Percentiles rank a stretch among this genome's conserved stretches.
Conservation (phyloP, 2,888 invertebrate species). For the Piscicola geometra region DNA sequence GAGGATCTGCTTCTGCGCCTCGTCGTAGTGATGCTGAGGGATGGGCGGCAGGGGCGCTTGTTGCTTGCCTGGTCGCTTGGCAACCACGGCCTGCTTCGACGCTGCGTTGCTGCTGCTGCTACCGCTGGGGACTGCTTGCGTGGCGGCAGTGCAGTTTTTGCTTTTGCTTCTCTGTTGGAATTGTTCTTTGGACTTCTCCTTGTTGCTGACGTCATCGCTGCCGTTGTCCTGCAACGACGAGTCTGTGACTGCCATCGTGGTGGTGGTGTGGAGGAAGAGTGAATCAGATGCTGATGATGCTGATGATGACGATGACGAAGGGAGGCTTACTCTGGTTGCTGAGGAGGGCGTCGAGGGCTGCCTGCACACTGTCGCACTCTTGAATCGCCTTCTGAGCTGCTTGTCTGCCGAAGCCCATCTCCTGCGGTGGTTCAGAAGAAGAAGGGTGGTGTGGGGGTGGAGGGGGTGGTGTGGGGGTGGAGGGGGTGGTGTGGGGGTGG, state of each 20-base stretch:
- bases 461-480: too few relatives aligned
- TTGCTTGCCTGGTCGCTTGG: constrained; percentile 16
- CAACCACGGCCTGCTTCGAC: constrained; percentile 5
- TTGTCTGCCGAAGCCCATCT: constrained; percentile 56
- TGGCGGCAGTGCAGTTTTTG: not conserved
- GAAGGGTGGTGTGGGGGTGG: not conserved
- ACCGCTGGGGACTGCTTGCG: not conserved
- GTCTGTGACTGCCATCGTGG: not conserved
- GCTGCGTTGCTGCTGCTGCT: constrained; percentile 3
- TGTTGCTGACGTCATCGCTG: not conserved
- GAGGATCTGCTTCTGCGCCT: constrained; percentile 35
- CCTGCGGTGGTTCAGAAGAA: constrained; percentile 46
- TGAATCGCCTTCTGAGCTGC: constrained; percentile 54
- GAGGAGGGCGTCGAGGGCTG: constrained; percentile 54
- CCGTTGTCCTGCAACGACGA: not conserved
- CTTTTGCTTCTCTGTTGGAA: constrained; percentile 9
- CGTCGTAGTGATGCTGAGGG: constrained; percentile 37
- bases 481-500: too few relatives aligned
- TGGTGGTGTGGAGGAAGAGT: not conserved
- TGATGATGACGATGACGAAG: too few relatives aligned
- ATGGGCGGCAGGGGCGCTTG: constrained; percentile 36
- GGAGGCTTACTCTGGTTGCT: constrained; percentile 25
- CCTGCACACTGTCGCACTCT: constrained; percentile 53
- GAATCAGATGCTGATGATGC: too few relatives aligned
- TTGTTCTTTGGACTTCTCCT: constrained; percentile 12